phyloP scores from a whole-genome alignment of 2,888 invertebrate species.

The Aricia artaxerxes region DNA sequence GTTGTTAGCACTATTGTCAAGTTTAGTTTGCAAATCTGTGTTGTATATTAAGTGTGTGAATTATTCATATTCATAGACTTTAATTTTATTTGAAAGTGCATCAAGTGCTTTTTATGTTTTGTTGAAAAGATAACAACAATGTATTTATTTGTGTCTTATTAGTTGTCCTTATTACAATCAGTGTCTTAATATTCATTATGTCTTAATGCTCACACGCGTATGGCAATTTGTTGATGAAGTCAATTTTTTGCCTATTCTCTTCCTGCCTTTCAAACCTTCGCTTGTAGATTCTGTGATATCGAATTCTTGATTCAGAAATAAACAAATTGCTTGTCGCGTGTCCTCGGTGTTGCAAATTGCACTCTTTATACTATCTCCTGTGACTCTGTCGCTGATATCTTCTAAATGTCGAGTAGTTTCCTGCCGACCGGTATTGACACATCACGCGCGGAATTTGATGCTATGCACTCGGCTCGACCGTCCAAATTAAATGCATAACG shows the following conservation, averaged over 20 bases:
- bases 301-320: background rate
- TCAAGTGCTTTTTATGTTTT: slow-evolving; percentile 64
- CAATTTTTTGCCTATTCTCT: background rate
- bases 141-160: slow-evolving; percentile 72
- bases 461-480: slow-evolving; percentile 77
- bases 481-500: slow-evolving; percentile 77
- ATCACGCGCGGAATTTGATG: slow-evolving; percentile 73
- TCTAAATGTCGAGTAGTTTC: slow-evolving; percentile 72
- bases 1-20: slow-evolving; percentile 68
- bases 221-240: slow-evolving; percentile 52
- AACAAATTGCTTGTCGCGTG: slow-evolving; percentile 61
- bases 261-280: background rate
- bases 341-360: slow-evolving; percentile 80
- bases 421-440: slow-evolving; percentile 67
- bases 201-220: slow-evolving; percentile 46
- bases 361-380: slow-evolving; percentile 79
- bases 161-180: slow-evolving; percentile 73
- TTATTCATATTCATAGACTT: slow-evolving; percentile 61
- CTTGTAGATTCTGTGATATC: background rate
- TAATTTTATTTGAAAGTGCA: slow-evolving; percentile 55
- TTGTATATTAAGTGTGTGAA: slow-evolving; percentile 73
- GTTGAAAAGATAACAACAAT: slow-evolving; percentile 53
- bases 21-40: slow-evolving; percentile 76
- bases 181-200: slow-evolving; percentile 68
- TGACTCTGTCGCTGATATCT: slow-evolving; percentile 77